phyloP scores from a whole-genome alignment of 2,113 vertebrate species.

The Pitta sordida region DNA sequence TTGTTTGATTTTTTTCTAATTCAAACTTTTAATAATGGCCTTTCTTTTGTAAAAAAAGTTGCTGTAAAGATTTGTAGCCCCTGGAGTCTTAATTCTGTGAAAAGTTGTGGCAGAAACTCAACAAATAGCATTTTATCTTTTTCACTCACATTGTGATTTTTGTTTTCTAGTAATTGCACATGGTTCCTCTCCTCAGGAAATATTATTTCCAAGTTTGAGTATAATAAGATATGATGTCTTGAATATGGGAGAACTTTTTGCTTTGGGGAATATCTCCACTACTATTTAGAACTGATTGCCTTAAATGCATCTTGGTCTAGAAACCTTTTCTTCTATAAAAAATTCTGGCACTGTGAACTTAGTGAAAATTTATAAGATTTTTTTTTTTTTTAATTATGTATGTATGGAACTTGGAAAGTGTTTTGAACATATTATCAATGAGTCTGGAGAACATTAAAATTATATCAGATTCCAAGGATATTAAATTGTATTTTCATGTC shows the following conservation, averaged over 20 bases:
- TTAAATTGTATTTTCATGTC: not conserved
- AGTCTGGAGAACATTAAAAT: not conserved
- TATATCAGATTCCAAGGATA: not conserved
- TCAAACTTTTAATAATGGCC: not conserved
- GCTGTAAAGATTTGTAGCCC: not conserved
- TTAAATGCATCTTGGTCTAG: not conserved
- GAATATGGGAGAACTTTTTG: not conserved
- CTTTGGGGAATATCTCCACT: not conserved
- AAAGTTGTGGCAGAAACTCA: not conserved
- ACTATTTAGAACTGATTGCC: not conserved
- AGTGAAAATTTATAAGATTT: not conserved
- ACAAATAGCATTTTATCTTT: not conserved
- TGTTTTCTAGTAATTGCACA: not conserved
- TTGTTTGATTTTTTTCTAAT: not conserved
- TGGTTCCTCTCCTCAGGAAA: not conserved
- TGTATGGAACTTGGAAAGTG: not conserved
- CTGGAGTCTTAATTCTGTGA: not conserved
- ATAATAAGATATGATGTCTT: not conserved
- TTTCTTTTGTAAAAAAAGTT: not conserved
- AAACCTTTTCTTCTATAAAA: not conserved
- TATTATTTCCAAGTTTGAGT: not conserved
- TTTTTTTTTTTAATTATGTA: not conserved
- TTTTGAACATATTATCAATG: not conserved
- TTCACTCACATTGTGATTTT: not conserved
- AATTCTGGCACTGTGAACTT: not conserved